Conservation (phyloP, 2,113 vertebrate genomes). For the Hemibagrus wyckioides region DNA sequence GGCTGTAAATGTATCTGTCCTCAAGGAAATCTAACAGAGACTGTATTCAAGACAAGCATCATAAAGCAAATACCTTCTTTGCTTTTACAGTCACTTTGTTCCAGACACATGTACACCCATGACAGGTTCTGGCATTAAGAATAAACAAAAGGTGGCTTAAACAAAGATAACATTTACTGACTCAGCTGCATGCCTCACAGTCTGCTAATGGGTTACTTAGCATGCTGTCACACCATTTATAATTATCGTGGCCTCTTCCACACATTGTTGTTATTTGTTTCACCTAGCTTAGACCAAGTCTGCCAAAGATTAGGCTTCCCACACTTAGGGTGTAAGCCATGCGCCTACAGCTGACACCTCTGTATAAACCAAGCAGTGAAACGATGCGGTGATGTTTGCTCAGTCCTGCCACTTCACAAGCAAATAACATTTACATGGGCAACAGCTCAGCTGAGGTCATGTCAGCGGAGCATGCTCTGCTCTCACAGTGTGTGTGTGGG, state of each 20-base stretch:
- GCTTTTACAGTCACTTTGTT: background rate
- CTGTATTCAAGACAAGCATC: slow-evolving; percentile 1
- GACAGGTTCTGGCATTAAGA: slow-evolving; percentile 25
- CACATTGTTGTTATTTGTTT: slow-evolving; percentile 62
- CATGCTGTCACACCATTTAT: slow-evolving; percentile 31
- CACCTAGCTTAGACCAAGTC: slow-evolving; percentile 44
- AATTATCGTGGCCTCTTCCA: slow-evolving; percentile 57
- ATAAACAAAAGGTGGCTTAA: slow-evolving; percentile 43
- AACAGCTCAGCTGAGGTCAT: slow-evolving; percentile 49
- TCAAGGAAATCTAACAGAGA: background rate
- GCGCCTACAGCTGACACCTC: slow-evolving; percentile 40
- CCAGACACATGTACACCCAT: slow-evolving; percentile 5
- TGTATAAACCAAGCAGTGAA: slow-evolving; percentile 54
- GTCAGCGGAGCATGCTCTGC: slow-evolving; percentile 22
- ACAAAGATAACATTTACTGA: slow-evolving; percentile 31
- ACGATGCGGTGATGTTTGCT: slow-evolving; percentile 56
- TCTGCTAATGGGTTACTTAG: slow-evolving; percentile 61
- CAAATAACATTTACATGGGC: slow-evolving; percentile 58
- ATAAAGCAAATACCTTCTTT: slow-evolving; percentile 27
- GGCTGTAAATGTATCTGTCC: slow-evolving; percentile 21
- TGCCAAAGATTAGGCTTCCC: slow-evolving; percentile 39
- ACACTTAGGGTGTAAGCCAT: slow-evolving; percentile 39
- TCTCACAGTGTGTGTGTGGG: slow-evolving; percentile 25
- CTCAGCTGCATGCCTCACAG: slow-evolving; percentile 28
- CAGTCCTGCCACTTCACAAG: slow-evolving; percentile 41